Conservation (phyloP, 2,797 vertebrate species). For the Xyrichtys novacula region DNA sequence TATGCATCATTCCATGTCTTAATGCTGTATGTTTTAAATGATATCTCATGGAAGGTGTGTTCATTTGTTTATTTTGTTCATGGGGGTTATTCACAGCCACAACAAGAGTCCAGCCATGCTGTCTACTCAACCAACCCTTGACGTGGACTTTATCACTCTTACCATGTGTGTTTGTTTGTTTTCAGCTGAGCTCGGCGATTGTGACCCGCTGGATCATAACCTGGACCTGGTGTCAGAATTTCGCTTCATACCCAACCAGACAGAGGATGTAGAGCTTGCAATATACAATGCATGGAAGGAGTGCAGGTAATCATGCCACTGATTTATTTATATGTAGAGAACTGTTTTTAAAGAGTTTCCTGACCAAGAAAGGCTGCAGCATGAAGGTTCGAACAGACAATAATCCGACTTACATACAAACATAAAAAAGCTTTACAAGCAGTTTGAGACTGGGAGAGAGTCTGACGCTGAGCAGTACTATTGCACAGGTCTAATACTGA, state of each 20-base stretch:
- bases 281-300: constrained; percentile 96
- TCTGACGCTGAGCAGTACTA: too few relatives aligned
- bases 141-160: neutral
- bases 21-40: neutral
- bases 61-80: constrained; percentile 7
- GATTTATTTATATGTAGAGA: too few relatives aligned
- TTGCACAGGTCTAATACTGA: too few relatives aligned
- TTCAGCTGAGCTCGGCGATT: constrained; percentile 95
- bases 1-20: constrained; percentile 5
- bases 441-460: too few relatives aligned
- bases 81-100: neutral
- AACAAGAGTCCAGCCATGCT: too few relatives aligned
- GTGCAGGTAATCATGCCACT: constrained; percentile 88
- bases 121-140: too few relatives aligned
- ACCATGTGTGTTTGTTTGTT: constrained; percentile 31
- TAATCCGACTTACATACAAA: too few relatives aligned
- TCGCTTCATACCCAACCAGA: constrained; percentile 93
- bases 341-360: too few relatives aligned
- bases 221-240: constrained; percentile 96
- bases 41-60: neutral
- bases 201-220: constrained; percentile 91
- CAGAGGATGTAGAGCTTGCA: constrained; percentile 92
- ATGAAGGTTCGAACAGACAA: too few relatives aligned
- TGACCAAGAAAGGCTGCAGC: too few relatives aligned
- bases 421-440: too few relatives aligned